Base-by-base conservation (phyloP, 1,140 invertebrate genomes). In the Drosophila leontia region DNA sequence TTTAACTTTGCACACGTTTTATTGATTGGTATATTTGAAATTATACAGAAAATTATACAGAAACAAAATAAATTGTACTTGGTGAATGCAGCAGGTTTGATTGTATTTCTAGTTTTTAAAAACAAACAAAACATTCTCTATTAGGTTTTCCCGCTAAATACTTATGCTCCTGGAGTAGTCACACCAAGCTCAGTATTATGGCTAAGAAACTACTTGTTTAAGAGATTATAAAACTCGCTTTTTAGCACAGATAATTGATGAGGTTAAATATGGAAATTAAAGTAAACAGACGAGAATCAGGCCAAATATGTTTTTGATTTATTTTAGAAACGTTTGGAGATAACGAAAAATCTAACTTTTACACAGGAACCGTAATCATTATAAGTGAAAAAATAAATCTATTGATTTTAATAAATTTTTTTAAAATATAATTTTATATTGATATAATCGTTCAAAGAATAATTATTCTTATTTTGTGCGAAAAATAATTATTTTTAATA, bases 171-270 rank as follows among this genome's bases (percentile, higher is more conserved):
- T 29, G 15, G 32, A 45, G 61, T 67, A 67, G 61, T 45, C 63
- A 37, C 35, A 45, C 50, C 51, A 55, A 42, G 34, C 47, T 68
- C 67, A 70, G 67, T 70, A 70, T 70, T 70, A 70, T 39, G 34
- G n/a, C 62, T 45, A 50, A 34, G 35, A 63, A 59, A 55, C 44
- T 48, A 39, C 17, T 67, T 62, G 60, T 11, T 11, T 67, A 29
- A 65, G 47, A 65, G 67, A 67, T 69, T 65, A 65, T 42, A 26
- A 34, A 62, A 47, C 7, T 29, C 34, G n/a, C 23, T 35, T 45
- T 23, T 35, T 15, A 37, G 12, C 32, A 19, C 23, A 0, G 19
- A 17, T 26, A 29, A 58, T 32, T 47, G 39, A 12, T 37, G 23
- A 17, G 23, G 37, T 42, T 42, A 42, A 58, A 42, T 57, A 37